Base-by-base conservation (phyloP, 30 jellyfish, hydroid and myxozoan genomes). In the Phacellophora camtschatica region DNA sequence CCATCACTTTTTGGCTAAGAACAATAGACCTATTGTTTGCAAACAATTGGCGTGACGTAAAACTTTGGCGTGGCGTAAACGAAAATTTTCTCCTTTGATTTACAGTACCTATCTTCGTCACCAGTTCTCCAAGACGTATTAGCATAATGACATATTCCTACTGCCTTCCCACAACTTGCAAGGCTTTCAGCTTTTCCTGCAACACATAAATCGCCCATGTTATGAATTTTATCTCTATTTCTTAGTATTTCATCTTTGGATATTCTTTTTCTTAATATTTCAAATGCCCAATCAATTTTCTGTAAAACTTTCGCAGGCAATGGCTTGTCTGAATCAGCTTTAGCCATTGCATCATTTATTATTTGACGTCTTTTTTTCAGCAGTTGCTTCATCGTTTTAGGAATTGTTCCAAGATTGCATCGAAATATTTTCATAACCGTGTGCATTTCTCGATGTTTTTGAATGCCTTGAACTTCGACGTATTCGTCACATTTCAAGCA, bases 261-360 rank as follows among this genome's bases (percentile, higher is more conserved):
- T 54, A 58, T 45, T 8, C 30, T 28, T 18, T 51, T 66, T 58
- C 85, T 59, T 2, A 83, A 25, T 15, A 55, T n/a, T 37, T 69
- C 95, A 48, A 49, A 83, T 3, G 95, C 95, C 87, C 84, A 66
- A 61, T 83, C 83, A 42, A 83, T 69, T 19, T 59, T 68, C 35
- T 83, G 86, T 63, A 83, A 29, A 0, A 66, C 83, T 49, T 58
- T 69, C 4, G 70, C 74, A 7, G 90, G 90, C 37, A 77, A 20
- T 30, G 72, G 90, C 13, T 19, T n/a, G 18, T 50, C 86, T 4
- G 73, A 37, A 12, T 65, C 78, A 16, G 61, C 59, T 39, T 66
- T 81, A 7, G 19, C 53, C 48, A 83, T 53, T 1, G 84, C 82
- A 20, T 61, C 59, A 20, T 83, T 69, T 18, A 83, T 42, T 0